A percentile compares a stretch with the other conserved stretches of the same genome.
Conservation (phyloP, 2,113 vertebrate genomes). For the Saccopteryx bilineata region DNA sequence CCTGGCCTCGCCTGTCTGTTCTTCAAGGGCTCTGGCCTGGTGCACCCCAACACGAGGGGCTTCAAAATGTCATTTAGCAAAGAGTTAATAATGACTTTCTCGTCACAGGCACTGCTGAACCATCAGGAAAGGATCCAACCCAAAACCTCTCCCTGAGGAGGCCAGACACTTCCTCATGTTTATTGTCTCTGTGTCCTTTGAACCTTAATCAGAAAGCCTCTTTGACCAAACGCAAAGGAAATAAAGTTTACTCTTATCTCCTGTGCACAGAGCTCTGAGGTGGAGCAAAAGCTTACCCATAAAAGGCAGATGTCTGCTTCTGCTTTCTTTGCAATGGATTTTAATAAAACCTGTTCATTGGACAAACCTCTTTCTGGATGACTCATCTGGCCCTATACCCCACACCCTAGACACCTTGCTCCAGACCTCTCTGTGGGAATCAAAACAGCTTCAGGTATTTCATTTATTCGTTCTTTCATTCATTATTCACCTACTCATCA, state of each 20-base stretch:
- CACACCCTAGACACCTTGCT: not conserved
- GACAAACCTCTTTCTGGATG: not conserved
- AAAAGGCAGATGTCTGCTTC: not conserved
- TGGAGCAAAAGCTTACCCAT: not conserved
- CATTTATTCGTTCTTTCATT: not conserved
- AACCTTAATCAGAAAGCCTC: not conserved
- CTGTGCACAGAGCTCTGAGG: not conserved
- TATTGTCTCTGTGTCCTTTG: not conserved
- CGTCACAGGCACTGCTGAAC: not conserved
- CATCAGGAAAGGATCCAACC: not conserved
- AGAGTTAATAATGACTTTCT: not conserved
- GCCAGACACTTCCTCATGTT: not conserved
- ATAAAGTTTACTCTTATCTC: not conserved
- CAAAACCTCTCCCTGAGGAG: not conserved
- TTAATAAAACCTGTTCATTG: not conserved
- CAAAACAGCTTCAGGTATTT: not conserved
- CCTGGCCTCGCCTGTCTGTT: not conserved
- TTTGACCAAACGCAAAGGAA: not conserved
- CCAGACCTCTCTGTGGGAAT: not conserved
- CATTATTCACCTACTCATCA: not conserved
- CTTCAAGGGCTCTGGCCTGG: not conserved
- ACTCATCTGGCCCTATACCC: not conserved
- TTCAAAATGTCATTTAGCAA: not conserved
- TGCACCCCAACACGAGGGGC: not conserved
- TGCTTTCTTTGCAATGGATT: not conserved